Conservation (phyloP, 2,888 invertebrate genomes). For the Scaptodrosophila latifasciaeformis region DNA sequence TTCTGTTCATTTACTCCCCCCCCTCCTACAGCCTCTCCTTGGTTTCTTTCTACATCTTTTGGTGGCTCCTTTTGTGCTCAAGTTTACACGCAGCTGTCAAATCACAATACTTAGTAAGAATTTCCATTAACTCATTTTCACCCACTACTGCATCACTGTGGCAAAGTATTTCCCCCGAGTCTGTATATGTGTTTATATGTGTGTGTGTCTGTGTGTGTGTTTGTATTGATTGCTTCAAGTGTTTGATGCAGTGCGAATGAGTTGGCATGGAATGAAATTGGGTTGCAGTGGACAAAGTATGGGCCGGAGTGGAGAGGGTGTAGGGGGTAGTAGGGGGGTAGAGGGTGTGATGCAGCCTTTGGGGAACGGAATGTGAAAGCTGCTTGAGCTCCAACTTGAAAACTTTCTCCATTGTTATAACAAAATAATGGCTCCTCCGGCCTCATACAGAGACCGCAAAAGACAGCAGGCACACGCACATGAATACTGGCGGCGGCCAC, state of each 20-base stretch:
- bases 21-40: background rate
- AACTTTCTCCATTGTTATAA: constrained; percentile 59
- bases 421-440: constrained; percentile 52
- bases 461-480: constrained; percentile 8
- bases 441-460: constrained; percentile 28
- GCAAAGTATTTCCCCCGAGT: background rate
- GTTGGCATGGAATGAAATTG: too few species aligned
- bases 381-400: constrained; percentile 29
- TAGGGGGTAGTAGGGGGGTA: background rate
- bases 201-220: constrained; percentile 15
- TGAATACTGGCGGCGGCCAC: background rate
- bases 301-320: constrained; percentile 25
- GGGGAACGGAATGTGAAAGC: constrained; percentile 8
- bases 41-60: background rate
- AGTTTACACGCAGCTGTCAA: constrained; percentile 66
- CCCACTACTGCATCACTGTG: constrained; percentile 28
- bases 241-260: constrained; percentile 29
- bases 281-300: too few species aligned
- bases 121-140: constrained; percentile 67
- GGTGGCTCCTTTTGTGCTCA: constrained; percentile 44
- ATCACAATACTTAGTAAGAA: constrained; percentile 67
- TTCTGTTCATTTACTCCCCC: constrained; percentile 9
- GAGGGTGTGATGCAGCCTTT: background rate
- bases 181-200: constrained; percentile 11
- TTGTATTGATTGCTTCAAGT: constrained; percentile 61